Conservation (phyloP, 1,140 invertebrate species). For the Ruditapes philippinarum region DNA sequence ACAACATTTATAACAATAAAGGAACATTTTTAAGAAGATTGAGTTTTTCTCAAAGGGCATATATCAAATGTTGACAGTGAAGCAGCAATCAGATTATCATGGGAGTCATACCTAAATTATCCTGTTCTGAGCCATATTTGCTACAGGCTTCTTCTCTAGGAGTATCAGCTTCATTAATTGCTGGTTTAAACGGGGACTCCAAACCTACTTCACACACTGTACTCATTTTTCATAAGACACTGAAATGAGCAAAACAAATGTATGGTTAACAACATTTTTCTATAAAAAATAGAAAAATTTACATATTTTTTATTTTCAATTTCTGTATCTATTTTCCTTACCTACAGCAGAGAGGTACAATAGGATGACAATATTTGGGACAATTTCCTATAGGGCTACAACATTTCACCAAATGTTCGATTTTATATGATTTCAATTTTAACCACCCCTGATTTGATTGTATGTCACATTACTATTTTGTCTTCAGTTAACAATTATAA, state of each 20-base stretch:
- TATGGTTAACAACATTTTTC: not conserved
- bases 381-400: too few relatives aligned
- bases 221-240: not conserved
- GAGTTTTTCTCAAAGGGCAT: too few relatives aligned
- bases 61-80: not conserved
- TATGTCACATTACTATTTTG: too few relatives aligned
- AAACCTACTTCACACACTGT: not conserved
- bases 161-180: not conserved
- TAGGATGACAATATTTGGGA: too few relatives aligned
- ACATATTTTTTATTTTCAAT: not conserved
- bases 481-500: too few relatives aligned
- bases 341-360: too few relatives aligned
- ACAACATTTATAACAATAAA: not conserved
- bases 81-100: not conserved
- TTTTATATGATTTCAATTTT: too few relatives aligned
- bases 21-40: not conserved
- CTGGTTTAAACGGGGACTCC: conserved; percentile 27
- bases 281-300: not conserved
- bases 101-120: not conserved
- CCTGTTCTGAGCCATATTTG: conserved; percentile 8
- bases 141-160: conserved; percentile 49
- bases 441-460: too few relatives aligned
- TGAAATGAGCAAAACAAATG: not conserved
- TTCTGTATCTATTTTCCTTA: too few relatives aligned
- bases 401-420: too few relatives aligned